A percentile compares a stretch with the other conserved stretches of the same genome.
phyloP scores from a whole-genome alignment of 2,888 invertebrate genomes.

The Chloroclystis v-ata region DNA sequence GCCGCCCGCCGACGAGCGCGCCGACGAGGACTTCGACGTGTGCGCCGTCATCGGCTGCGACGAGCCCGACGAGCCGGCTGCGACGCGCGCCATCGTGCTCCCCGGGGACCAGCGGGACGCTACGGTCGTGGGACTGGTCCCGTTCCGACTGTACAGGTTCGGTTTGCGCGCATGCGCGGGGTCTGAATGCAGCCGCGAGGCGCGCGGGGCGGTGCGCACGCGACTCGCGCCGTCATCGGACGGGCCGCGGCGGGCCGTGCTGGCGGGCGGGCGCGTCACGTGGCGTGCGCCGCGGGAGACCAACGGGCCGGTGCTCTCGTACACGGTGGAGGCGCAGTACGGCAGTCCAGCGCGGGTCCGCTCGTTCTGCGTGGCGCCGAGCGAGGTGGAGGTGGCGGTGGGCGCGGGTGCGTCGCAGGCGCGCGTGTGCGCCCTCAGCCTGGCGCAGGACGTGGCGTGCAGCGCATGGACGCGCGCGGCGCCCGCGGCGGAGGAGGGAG shows the following conservation, averaged over 20 bases:
- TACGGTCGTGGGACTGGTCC: slow-evolving; percentile 53
- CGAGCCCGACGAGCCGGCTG: slow-evolving; percentile 35
- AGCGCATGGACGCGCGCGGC: slow-evolving; percentile 31
- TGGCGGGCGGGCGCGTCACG: slow-evolving; percentile 39
- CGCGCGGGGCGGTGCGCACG: slow-evolving; percentile 54
- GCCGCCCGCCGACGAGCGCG: slow-evolving; percentile 3
- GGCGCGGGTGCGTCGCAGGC: slow-evolving; percentile 31
- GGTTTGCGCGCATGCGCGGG: slow-evolving; percentile 55
- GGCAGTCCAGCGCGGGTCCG: slow-evolving; percentile 32
- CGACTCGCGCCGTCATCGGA: slow-evolving; percentile 33
- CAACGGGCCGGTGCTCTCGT: slow-evolving; percentile 63
- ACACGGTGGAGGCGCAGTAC: slow-evolving; percentile 56
- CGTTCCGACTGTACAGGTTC: slow-evolving; percentile 64
- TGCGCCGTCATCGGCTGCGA: slow-evolving; percentile 49
- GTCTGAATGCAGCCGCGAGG: slow-evolving; percentile 52
- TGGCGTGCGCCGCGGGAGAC: slow-evolving; percentile 56
- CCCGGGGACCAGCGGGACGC: slow-evolving; percentile 39
- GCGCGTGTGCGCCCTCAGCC: slow-evolving; percentile 37
- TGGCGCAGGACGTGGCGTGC: slow-evolving; percentile 34
- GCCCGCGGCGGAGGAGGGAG: background rate
- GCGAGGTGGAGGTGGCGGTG: slow-evolving; percentile 32
- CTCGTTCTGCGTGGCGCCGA: slow-evolving; percentile 45
- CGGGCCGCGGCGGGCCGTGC: background rate
- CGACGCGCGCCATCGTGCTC: slow-evolving; percentile 41
- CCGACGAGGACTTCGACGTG: slow-evolving; percentile 58